Base-by-base conservation (phyloP, 1,140 invertebrate genomes). In the Drosophila lini region DNA sequence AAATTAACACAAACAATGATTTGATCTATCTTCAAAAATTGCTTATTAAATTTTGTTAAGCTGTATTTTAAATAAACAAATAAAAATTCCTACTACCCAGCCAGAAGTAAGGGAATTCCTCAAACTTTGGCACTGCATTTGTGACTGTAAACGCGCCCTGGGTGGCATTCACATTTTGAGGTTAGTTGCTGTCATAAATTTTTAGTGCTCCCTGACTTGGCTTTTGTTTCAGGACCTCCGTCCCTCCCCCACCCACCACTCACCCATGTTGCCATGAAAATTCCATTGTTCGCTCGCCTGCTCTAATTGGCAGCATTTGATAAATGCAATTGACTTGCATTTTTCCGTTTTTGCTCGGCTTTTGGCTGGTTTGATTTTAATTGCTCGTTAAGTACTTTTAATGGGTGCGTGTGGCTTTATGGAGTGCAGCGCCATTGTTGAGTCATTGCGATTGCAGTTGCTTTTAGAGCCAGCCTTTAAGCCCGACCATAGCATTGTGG, bases 121-220 rank as follows among this genome's bases (percentile, higher is more conserved):
- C 50, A 78, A 89, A 83, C 53, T 88, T 83, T 78, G 60, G 62
- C 67, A 28, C 58, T 44, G 64, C 83, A 67, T 60, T 78, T 67
- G 38, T 57, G 69, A 68, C 64, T 25, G 77, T 83, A 88, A 88
- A 83, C 42, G 81, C 61, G 80, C 48, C 71, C 71, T 60, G 83
- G 59, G 52, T 69, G 73, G 67, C 76, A 78, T 78, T 78, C 74
- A 57, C 74, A 70, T 74, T 86, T 83, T 88, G 84, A 80, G 83
- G 84, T 88, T 88, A 89, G 80, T 89, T 88, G 80, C 84, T 88
- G 84, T 83, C 84, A 88, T 88, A 88, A 89, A 89, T 88, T 88
- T 88, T 89, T 80, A 88, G 68, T 83, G 77, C 68, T 52, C 62
- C 57, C 62, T 32, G 80, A 83, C 50, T 71, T 64, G 59, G 59